phyloP scores from a whole-genome alignment of 2,113 vertebrate species.

The Vireo altiloquus region DNA sequence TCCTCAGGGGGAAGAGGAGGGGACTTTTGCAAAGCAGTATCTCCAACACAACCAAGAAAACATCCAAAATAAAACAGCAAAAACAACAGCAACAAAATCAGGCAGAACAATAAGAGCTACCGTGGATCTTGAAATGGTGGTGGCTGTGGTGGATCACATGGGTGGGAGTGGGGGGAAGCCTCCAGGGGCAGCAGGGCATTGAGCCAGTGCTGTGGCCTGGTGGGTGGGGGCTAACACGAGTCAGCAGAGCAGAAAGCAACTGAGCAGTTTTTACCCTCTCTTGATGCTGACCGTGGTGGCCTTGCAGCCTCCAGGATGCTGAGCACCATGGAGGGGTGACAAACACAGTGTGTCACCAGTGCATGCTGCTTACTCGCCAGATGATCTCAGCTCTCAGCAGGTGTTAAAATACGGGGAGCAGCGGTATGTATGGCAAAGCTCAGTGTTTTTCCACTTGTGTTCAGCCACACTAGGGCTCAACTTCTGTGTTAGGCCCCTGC shows the following conservation, averaged over 20 bases:
- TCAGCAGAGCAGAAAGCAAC: accelerated
- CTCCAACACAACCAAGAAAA: not conserved
- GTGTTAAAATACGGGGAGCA: not conserved
- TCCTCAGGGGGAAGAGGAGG: not conserved
- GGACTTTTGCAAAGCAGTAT: not conserved
- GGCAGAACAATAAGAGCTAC: not conserved
- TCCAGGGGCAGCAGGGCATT: accelerated
- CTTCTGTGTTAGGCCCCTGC: not conserved
- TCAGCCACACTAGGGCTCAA: not conserved
- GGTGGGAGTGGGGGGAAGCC: accelerated
- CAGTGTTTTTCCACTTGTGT: not conserved
- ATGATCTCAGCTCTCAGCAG: not conserved
- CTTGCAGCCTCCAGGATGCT: not conserved
- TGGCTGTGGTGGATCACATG: not conserved
- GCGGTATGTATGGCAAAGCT: not conserved
- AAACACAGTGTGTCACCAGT: accelerated
- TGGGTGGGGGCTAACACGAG: accelerated
- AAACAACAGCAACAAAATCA: not conserved
- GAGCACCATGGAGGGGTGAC: not conserved
- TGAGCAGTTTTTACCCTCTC: accelerated
- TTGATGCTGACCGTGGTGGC: not conserved
- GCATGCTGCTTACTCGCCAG: not conserved
- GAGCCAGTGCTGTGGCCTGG: accelerated
- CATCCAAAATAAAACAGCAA: not conserved
- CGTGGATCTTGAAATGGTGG: not conserved